phyloP scores from a whole-genome alignment of 2,113 vertebrate species.

The Telmatochromis brachygnathus region DNA sequence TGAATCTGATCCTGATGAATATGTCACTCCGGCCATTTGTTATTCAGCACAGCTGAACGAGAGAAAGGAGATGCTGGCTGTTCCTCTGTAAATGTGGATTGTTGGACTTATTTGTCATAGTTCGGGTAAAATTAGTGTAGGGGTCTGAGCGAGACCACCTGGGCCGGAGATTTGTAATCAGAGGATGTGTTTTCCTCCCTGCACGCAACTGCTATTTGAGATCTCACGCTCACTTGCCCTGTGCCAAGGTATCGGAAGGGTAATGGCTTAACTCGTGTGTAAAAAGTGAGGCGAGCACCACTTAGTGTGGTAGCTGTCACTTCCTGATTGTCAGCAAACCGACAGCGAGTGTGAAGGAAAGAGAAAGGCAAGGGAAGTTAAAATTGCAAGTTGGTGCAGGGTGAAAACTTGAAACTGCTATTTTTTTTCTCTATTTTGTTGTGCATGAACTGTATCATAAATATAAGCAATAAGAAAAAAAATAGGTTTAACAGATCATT shows the following conservation, averaged over 20 bases:
- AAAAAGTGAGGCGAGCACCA: constrained; percentile 4
- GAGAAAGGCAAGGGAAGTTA: not conserved
- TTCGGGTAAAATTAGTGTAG: constrained; percentile 10
- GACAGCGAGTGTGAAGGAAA: not conserved
- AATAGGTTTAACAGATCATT: not conserved
- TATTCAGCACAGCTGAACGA: not conserved
- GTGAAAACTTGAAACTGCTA: not conserved
- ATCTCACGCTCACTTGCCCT: constrained; percentile 9
- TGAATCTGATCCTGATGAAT: constrained; percentile 36
- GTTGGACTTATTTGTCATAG: constrained; percentile 36
- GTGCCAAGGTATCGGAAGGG: constrained; percentile 34
- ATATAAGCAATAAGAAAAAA: not conserved
- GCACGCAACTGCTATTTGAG: constrained; percentile 2
- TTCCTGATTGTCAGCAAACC: not conserved
- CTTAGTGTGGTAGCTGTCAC: not conserved
- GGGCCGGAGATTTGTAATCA: constrained; percentile 38
- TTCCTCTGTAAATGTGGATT: constrained; percentile 49
- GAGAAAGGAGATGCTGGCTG: not conserved
- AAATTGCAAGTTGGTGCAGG: not conserved
- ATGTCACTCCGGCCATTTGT: not conserved
- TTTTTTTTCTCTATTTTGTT: not conserved
- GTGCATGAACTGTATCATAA: not conserved
- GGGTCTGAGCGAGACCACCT: constrained; percentile 59
- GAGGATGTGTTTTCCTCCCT: constrained; percentile 12
- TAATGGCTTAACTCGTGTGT: constrained; percentile 12